Percentiles rank a stretch among this genome's conserved stretches.
phyloP scores from a whole-genome alignment of 2,797 vertebrate genomes.

The Neomorphus geoffroyi region DNA sequence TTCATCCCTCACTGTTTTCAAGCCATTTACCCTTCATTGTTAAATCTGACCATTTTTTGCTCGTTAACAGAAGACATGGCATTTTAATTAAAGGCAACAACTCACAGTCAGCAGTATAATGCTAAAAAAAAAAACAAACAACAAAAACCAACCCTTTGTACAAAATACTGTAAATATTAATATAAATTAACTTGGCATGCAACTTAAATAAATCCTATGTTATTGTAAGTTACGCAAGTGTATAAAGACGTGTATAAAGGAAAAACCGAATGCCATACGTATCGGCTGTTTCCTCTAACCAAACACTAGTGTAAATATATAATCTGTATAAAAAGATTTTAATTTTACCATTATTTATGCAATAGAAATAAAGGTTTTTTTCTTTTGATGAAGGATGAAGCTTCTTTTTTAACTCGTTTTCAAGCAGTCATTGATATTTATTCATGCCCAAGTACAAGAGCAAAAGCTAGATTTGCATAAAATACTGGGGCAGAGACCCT shows the following conservation, averaged over 20 bases:
- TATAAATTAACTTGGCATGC: conserved; percentile 88
- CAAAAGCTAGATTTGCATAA: conserved; percentile 48
- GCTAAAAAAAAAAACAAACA: conserved; percentile 39
- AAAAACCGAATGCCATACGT: conserved; percentile 81
- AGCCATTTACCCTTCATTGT: neutral
- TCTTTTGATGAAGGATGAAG: conserved; percentile 69
- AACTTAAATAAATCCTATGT: conserved; percentile 74
- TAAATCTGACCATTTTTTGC: conserved; percentile 42
- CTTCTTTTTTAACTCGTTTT: neutral
- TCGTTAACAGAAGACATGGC: conserved; percentile 18
- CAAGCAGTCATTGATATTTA: neutral
- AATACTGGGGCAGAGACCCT: conserved; percentile 22
- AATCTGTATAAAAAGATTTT: conserved; percentile 89
- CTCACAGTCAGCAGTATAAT: conserved; percentile 56
- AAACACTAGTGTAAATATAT: conserved; percentile 89
- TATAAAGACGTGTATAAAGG: conserved; percentile 81
- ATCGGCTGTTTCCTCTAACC: conserved; percentile 80
- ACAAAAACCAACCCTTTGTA: conserved; percentile 66
- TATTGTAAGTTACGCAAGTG: conserved; percentile 75
- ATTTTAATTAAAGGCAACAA: conserved; percentile 51
- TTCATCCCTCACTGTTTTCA: neutral
- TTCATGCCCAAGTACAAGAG: neutral
- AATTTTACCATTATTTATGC: conserved; percentile 90
- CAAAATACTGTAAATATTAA: conserved; percentile 78
- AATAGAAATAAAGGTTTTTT: conserved; percentile 89